phyloP scores from a whole-genome alignment of 2,113 vertebrate genomes.

The Sapajus apella region DNA sequence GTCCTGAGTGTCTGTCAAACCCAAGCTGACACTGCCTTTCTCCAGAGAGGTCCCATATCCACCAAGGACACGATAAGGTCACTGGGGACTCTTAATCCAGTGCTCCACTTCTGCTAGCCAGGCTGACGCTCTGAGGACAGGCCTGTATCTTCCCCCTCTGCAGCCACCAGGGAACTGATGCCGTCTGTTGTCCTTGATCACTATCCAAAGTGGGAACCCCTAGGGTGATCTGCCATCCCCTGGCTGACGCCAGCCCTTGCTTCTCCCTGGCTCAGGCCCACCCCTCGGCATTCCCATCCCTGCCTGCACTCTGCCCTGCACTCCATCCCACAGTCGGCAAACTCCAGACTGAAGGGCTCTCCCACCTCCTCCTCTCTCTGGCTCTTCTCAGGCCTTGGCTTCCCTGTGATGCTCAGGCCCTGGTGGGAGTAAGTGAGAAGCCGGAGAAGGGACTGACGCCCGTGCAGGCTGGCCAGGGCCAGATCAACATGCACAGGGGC shows the following conservation, averaged over 20 bases:
- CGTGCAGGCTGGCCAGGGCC: background rate
- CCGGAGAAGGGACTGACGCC: background rate
- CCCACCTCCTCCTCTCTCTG: background rate
- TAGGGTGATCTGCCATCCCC: background rate
- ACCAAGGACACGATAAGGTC: background rate
- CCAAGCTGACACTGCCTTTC: background rate
- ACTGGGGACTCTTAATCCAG: background rate
- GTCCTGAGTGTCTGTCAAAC: background rate
- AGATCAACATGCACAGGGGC: background rate
- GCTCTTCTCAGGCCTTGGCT: background rate
- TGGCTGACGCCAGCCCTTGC: background rate
- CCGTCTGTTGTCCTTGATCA: background rate
- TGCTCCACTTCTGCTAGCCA: background rate
- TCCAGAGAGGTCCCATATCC: background rate
- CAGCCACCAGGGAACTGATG: background rate
- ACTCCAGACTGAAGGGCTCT: no score
- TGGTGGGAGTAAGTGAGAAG: background rate
- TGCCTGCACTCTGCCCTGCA: background rate
- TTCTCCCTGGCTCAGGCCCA: background rate
- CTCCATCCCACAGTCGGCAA: background rate
- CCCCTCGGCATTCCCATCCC: background rate
- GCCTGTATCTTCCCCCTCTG: no score
- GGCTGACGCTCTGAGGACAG: background rate
- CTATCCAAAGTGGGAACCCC: background rate
- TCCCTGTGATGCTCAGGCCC: background rate